Evolutionary conservation across 2,888 invertebrate species (phyloP).

Genomic region (Hypselothyrea guttata): DNA sequence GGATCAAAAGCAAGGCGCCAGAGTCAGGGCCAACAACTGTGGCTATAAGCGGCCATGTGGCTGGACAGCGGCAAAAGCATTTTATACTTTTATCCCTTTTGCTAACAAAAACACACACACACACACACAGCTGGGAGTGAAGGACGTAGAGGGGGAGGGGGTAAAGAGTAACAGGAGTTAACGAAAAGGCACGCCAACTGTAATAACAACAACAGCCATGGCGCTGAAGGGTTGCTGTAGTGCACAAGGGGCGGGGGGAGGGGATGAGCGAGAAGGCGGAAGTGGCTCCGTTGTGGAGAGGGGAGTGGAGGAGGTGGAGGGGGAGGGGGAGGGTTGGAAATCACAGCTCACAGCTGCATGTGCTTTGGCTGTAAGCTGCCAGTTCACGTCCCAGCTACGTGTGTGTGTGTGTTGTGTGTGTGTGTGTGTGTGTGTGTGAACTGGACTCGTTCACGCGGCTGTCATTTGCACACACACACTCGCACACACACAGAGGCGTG

Average conservation of each 20-base stretch:
- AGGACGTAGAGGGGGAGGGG: neutral
- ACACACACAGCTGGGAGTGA: slow-evolving; percentile 13
- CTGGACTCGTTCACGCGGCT: slow-evolving; percentile 7
- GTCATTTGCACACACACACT: slow-evolving; percentile 15
- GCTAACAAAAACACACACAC: slow-evolving; percentile 62
- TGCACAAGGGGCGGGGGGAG: neutral
- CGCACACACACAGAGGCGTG: slow-evolving; percentile 1
- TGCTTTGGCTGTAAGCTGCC: slow-evolving; percentile 71
- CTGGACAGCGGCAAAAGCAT: slow-evolving; percentile 69
- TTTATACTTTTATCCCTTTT: slow-evolving; percentile 77
- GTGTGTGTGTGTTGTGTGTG: slow-evolving; percentile 20
- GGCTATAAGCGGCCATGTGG: slow-evolving; percentile 47
- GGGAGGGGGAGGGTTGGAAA: slow-evolving; percentile 33
- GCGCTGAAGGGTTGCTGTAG: slow-evolving; percentile 31
- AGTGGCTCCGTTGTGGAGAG: no score
- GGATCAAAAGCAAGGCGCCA: neutral
- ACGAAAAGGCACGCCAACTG: slow-evolving; percentile 75
- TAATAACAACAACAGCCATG: slow-evolving; percentile 61
- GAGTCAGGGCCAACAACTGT: neutral
- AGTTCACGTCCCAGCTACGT: slow-evolving; percentile 43
- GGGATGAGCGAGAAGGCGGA: no score
- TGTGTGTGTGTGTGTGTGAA: slow-evolving; percentile 20
- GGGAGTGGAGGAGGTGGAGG: slow-evolving; percentile 2
- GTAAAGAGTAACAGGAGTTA: slow-evolving; percentile 38
- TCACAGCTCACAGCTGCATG: slow-evolving; percentile 76